phyloP scores from a whole-genome alignment of 2,888 invertebrate species.

The Microctonus aethiopoides region DNA sequence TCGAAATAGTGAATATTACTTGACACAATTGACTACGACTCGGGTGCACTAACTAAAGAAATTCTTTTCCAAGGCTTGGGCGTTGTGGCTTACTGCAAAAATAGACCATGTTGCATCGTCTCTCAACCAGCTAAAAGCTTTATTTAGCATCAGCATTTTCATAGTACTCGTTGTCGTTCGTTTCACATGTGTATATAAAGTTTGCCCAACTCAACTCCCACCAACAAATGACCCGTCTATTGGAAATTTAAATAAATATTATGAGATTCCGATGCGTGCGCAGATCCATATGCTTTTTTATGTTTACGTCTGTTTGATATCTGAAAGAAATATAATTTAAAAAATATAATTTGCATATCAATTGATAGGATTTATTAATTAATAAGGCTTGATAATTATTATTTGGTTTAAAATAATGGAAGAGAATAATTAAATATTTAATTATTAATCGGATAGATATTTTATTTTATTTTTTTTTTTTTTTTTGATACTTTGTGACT shows the following conservation, averaged over 20 bases:
- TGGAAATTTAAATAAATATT: background rate
- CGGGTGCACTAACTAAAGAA: slow-evolving; percentile 37
- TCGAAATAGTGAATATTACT: slow-evolving; percentile 1
- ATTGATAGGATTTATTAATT: no score
- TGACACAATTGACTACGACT: slow-evolving; percentile 21
- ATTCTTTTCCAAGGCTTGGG: background rate
- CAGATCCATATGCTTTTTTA: background rate
- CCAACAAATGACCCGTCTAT: background rate
- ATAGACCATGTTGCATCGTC: slow-evolving; percentile 65
- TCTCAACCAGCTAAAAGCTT: slow-evolving; percentile 63
- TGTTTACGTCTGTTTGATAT: background rate
- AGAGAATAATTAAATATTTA: no score
- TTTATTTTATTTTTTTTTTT: no score
- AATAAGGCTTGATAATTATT: no score
- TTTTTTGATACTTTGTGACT: no score
- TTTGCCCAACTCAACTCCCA: slow-evolving; percentile 1
- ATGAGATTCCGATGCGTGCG: background rate
- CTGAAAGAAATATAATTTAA: no score
- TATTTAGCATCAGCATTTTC: slow-evolving; percentile 65
- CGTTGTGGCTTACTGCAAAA: slow-evolving; percentile 51
- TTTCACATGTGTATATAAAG: background rate
- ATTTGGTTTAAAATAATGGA: no score
- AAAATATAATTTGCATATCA: no score
- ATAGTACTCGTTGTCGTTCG: slow-evolving; percentile 40
- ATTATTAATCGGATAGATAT: no score